These are phyloP conservation scores for Hemiscyllium ocellatum DNA, from an alignment of 2,113 vertebrate genomes.

Conservation along the genomic window DNA sequence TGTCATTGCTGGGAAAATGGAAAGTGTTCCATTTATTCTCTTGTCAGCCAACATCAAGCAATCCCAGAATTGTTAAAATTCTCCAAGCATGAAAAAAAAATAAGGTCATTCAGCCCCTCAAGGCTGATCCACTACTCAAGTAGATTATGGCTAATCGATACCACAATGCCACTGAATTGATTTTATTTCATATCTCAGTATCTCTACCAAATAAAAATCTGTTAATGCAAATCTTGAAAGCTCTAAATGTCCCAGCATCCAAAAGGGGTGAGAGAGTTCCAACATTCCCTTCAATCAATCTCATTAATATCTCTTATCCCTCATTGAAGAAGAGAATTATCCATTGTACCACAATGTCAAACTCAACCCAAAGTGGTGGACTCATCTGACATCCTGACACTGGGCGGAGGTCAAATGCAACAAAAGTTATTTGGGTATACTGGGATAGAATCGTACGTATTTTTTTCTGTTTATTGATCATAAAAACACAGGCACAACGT, in stretches of 20 bases:
- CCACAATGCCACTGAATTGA: not conserved
- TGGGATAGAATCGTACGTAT: not conserved
- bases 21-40: constrained; percentile 8
- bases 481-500: not conserved
- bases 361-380: not conserved
- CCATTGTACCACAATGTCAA: not conserved
- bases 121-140: not conserved
- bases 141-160: not conserved
- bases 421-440: not conserved
- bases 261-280: no score
- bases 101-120: not conserved
- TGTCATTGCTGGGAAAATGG: not conserved
- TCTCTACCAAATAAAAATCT: not conserved
- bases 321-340: no score
- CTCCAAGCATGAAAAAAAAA: not conserved
- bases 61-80: not conserved
- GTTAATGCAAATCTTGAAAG: not conserved
- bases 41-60: not conserved
- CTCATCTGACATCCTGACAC: not conserved
- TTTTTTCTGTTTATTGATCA: not conserved
- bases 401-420: not conserved
- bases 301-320: no score
- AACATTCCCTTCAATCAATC: no score
- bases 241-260: not conserved
- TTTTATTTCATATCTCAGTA: not conserved